These are phyloP conservation scores for Sebastiscus tertius DNA, from an alignment of 2,797 vertebrate species.

Conservation along the genomic window DNA sequence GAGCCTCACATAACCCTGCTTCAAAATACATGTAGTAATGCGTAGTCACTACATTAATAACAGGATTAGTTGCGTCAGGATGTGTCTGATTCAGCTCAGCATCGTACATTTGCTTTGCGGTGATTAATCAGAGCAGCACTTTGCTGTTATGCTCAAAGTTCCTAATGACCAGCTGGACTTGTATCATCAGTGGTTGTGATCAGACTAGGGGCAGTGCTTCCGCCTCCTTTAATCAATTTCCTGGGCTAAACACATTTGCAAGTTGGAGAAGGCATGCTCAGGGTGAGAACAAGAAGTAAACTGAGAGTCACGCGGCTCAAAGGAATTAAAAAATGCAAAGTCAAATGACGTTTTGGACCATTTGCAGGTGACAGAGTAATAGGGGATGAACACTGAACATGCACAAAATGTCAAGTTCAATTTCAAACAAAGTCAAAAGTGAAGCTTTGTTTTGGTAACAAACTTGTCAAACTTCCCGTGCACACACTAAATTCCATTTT, in stretches of 20 bases:
- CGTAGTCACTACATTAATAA: background rate
- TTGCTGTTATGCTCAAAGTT: conserved; percentile 14
- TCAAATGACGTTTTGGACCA: background rate
- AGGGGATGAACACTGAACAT: background rate
- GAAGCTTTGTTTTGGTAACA: background rate
- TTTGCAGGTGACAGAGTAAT: conserved; percentile 1
- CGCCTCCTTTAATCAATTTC: conserved; percentile 10
- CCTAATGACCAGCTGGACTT: conserved; percentile 10
- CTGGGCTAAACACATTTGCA: conserved; percentile 3
- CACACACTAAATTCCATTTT: background rate
- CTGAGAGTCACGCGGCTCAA: background rate
- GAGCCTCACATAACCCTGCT: no score
- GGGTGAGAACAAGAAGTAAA: background rate
- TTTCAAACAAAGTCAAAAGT: background rate
- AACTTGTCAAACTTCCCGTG: background rate
- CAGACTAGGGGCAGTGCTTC: background rate
- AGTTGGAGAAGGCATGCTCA: conserved; percentile 7
- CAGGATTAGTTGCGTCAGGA: background rate
- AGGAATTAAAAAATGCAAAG: background rate
- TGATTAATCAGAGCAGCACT: conserved; percentile 6
- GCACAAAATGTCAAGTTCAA: background rate
- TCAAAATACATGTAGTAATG: background rate
- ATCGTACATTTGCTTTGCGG: background rate
- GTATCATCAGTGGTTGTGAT: conserved; percentile 18
- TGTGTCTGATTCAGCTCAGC: background rate